Evolutionary conservation across 2,888 invertebrate genomes (phyloP).

Genomic region (Drosophila paramelanica): DNA sequence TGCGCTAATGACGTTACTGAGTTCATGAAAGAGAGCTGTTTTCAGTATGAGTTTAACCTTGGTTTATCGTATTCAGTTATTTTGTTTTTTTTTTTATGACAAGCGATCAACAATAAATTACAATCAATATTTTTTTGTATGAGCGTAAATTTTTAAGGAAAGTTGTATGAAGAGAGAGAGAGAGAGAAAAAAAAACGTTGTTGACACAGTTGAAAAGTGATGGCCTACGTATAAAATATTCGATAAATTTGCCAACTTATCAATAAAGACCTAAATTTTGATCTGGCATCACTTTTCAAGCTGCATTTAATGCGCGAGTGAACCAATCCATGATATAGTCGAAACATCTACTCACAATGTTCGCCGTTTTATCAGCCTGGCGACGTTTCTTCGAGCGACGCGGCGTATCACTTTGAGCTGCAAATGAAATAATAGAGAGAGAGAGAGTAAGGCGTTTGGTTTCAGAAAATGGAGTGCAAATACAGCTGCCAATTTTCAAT

Average conservation of each 20-base stretch:
- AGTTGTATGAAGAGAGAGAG: conserved; percentile 47
- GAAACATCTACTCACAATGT: conserved; percentile 87
- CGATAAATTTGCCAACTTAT: conserved; percentile 2
- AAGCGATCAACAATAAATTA: conserved; percentile 59
- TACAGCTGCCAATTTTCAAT: neutral
- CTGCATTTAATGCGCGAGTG: conserved; percentile 39
- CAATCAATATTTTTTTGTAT: conserved; percentile 44
- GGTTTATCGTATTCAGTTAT: conserved; percentile 48
- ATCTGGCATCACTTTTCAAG: conserved; percentile 71
- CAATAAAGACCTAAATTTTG: conserved; percentile 9
- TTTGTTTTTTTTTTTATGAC: conserved; percentile 40
- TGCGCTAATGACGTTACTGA: conserved; percentile 79
- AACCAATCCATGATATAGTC: conserved; percentile 56
- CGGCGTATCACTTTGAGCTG: conserved; percentile 84
- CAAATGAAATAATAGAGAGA: conserved; percentile 6
- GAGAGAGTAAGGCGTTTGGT: neutral
- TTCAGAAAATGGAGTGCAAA: neutral
- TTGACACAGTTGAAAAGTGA: conserved; percentile 65
- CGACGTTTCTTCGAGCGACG: conserved; percentile 87
- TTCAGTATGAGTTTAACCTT: conserved; percentile 83
- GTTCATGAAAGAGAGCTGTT: conserved; percentile 81
- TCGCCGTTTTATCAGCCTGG: conserved; percentile 87
- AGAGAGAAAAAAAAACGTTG: conserved; percentile 24
- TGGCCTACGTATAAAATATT: conserved; percentile 21
- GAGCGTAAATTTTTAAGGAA: conserved; percentile 26